Evolutionary conservation across 1,140 invertebrate species (phyloP).

Genomic region (Diachasmimorpha longicaudata): DNA sequence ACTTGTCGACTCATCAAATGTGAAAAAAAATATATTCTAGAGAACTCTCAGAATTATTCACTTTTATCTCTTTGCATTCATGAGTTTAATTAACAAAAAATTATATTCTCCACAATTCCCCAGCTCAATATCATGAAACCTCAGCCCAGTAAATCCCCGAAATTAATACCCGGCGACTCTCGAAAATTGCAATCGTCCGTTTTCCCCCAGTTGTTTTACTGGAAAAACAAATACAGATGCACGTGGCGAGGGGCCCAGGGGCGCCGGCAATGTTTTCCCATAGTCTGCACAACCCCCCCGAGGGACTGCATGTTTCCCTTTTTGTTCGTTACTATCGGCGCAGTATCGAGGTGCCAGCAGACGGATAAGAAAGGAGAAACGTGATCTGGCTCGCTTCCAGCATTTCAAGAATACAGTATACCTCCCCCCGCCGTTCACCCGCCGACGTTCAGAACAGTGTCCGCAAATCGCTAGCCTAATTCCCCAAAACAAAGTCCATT

Average conservation of each 20-base stretch:
- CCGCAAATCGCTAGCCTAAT: background rate
- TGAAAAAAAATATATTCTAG: too few species aligned
- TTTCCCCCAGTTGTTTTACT: background rate
- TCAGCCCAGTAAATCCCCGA: background rate
- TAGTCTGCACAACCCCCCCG: background rate
- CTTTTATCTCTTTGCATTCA: too few species aligned
- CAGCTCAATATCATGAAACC: background rate
- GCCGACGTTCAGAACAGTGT: background rate
- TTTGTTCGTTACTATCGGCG: background rate
- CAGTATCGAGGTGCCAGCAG: background rate
- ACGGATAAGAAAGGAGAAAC: slow-evolving; percentile 1
- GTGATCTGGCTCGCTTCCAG: background rate
- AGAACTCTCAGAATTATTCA: too few species aligned
- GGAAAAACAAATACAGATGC: background rate
- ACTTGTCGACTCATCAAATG: too few species aligned
- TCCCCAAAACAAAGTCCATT: background rate
- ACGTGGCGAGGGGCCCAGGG: background rate
- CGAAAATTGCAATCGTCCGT: background rate
- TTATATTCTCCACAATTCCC: too few species aligned
- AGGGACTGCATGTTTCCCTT: background rate
- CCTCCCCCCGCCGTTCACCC: background rate
- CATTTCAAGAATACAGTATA: background rate
- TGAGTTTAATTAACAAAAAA: too few species aligned
- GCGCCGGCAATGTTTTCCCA: background rate
- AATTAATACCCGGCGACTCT: background rate